These are phyloP conservation scores for Otus sunia DNA, from an alignment of 2,113 vertebrate species.

Conservation along the genomic window DNA sequence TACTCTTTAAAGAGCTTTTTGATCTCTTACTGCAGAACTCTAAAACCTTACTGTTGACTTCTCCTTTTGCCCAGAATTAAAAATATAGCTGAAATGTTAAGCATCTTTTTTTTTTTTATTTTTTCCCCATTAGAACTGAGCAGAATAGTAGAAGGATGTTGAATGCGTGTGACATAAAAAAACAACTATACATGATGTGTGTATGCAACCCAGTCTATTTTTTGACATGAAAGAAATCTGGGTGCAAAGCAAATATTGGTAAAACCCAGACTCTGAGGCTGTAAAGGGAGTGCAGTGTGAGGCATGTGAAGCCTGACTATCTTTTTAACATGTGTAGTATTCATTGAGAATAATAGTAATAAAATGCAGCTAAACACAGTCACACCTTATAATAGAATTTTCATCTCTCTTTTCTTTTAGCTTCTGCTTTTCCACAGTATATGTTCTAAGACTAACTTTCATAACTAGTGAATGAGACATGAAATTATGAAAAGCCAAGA, in stretches of 20 bases:
- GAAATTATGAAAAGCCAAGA: background rate
- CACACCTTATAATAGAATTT: background rate
- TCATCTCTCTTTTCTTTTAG: background rate
- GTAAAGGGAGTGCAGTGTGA: background rate
- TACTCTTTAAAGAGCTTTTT: background rate
- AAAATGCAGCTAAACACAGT: background rate
- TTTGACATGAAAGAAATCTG: background rate
- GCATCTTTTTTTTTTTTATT: background rate
- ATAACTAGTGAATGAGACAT: background rate
- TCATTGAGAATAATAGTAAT: background rate
- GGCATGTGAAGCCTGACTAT: background rate
- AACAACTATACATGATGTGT: background rate
- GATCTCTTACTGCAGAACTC: background rate
- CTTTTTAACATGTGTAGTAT: background rate
- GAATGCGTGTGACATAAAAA: background rate
- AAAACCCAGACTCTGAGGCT: background rate
- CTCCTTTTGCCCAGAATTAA: background rate
- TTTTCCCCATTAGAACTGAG: background rate
- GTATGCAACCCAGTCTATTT: background rate
- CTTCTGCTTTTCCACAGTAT: background rate
- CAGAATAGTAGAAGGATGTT: background rate
- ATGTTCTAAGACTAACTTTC: background rate
- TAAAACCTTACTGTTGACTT: background rate
- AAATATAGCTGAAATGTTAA: background rate
- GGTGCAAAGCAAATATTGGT: background rate